Percentiles rank a stretch among this genome's conserved stretches.
Evolutionary conservation across 2,888 invertebrate genomes (phyloP).

Genomic region (Eilema caniola): DNA sequence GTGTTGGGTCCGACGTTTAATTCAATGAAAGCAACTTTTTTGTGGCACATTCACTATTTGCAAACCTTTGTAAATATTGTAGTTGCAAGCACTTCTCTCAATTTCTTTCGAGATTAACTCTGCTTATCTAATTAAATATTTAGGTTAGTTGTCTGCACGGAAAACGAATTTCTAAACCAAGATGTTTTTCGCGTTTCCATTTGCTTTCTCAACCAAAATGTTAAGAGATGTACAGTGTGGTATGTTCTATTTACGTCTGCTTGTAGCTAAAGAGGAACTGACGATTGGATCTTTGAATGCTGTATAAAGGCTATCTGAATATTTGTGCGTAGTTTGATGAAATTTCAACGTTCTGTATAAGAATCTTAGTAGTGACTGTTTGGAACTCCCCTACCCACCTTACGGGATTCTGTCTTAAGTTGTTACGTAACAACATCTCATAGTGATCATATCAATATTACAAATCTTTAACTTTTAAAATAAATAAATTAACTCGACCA

Average conservation of each 20-base stretch:
- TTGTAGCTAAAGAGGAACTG: slow-evolving; percentile 8
- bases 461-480: too few relatives aligned
- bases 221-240: slow-evolving; percentile 24
- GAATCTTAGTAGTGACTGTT: too few relatives aligned
- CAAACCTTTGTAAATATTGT: slow-evolving; percentile 66
- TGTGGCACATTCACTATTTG: slow-evolving; percentile 43
- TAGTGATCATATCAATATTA: too few relatives aligned
- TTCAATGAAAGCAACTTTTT: slow-evolving; percentile 51
- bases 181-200: slow-evolving; percentile 25
- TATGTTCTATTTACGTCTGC: slow-evolving; percentile 34
- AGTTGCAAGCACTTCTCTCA: slow-evolving; percentile 55
- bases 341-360: too few relatives aligned
- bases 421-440: too few relatives aligned
- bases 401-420: too few relatives aligned
- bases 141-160: slow-evolving; percentile 47
- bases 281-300: background rate
- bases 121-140: slow-evolving; percentile 63
- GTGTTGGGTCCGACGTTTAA: slow-evolving; percentile 45
- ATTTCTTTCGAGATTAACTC: slow-evolving; percentile 62
- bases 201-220: slow-evolving; percentile 31
- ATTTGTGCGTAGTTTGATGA: background rate
- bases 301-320: slow-evolving; percentile 3
- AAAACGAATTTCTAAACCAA: slow-evolving; percentile 36
- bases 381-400: too few relatives aligned
- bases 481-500: too few relatives aligned